Base-by-base conservation (phyloP, 2,888 invertebrate genomes). In the Phortica okadai region DNA sequence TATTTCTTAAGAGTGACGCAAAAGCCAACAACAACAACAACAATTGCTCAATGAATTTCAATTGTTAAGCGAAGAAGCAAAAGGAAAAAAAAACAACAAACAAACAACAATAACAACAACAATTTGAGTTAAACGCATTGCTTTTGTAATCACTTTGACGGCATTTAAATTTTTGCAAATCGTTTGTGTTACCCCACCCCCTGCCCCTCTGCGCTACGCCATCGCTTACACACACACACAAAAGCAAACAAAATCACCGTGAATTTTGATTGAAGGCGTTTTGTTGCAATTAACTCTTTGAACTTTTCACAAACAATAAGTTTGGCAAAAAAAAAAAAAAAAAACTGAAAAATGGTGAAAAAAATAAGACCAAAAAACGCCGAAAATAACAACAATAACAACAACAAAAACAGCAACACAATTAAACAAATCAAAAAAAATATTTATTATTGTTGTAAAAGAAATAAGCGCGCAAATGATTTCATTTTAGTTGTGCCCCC, bases 261-360 rank as follows among this genome's bases (percentile, higher is more conserved):
- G 33, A 56, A 72, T 25, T 54, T 72, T 56, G 70, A 33, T 72
- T 76, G 80, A 80, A 80, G 80, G 75, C 80, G 76, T 80, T 78
- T 75, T 64, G 74, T 62, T 41, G 75, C 80, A 80, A 80, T 80
- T 78, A 86, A 80, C 82, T 80, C 75, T 78, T 82, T 81, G 80
- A 85, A 82, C 84, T 84, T 81, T 86, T 80, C 76, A 78, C 81
- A 77, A 76, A 80, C 45, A 62, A 75, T 33, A 77, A 70, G 76
- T 77, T 75, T 75, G 33, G 33, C 33, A 33, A 33, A 79, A 75
- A 69, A 77, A 80, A 59, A 50, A 59, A n/a, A n/a, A n/a, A 54
- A 72, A 76, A 76, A 45, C 79, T 75, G 25, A 74, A 50, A 69
- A 77, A 59, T 67, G 33, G n/a, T 33, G 16, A 76, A 62, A 74